Evolutionary conservation across 2,888 invertebrate genomes (phyloP), one percentile per base, ranked within the genome.

Genomic region (Aquatica leii): DNA sequence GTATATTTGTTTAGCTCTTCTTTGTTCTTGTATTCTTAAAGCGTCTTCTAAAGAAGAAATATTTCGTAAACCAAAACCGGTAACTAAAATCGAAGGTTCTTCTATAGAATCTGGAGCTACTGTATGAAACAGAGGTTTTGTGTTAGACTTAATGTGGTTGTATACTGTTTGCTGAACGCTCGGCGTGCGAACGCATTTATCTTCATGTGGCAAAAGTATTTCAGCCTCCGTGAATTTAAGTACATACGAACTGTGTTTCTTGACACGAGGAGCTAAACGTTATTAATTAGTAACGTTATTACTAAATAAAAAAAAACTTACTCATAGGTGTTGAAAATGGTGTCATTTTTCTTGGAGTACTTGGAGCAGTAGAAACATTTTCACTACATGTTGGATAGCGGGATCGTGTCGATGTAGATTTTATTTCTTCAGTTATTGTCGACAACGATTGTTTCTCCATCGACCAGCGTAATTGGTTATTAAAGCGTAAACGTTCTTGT

Each of bases 51-150:
- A 64, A 1, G 77, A 77, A 12, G 70, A 55, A 18, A 75, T 58
- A 55, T 77, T 78, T 14, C 77, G 64, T 69, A 78, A 71, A 1
- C 77, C 78, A 48, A 77, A 78, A 12, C 78, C 78, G 1, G 73
- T 74, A 3, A 78, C 71, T 8, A 78, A 62, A 56, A 77, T 73
- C 0, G 75, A 75, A 9, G 67, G 67, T 37, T 50, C 41, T 12
- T 15, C 2, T 17, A 17, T 9, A 5, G 11, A 2, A 8, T 57
- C 52, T 11, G 12, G 43, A 12, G 57, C 1, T 17, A 62, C 58
- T n/a, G 62, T 62, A n/a, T 14, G 4, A 40, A 62, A 62, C 40
- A 62, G 53, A 24, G 57, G 58, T 37, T 14, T 58, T 49, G 52
- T 49, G 14, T 14, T 8, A 6, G 21, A 41, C 0, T 11, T n/a